Evolutionary conservation across 2,113 vertebrate genomes (phyloP), one percentile per base, ranked within the genome.

Genomic region (Poecile atricapillus): DNA sequence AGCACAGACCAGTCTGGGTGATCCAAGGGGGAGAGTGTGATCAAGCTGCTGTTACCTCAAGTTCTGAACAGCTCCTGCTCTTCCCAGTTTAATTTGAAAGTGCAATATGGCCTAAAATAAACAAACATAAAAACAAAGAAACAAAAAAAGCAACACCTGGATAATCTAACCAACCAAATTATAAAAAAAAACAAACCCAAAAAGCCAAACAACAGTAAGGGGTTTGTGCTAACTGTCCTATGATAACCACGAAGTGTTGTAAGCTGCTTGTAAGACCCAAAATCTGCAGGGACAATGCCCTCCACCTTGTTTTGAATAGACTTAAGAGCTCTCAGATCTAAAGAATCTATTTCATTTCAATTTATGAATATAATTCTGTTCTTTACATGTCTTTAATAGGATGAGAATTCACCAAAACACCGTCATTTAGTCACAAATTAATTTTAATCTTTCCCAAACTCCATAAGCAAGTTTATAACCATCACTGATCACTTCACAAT

Each of bases 1-100:
- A 59, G 33, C 24, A 41, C 52, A 70, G 55, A 11, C 15, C 22
- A 67, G 33, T 5, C 30, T 17, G 58, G 4, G 23, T 56, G 55
- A 16, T 47, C 39, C n/a, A 44, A 17, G 44, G 11, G 22, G 21
- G 4, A 49, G 10, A 59, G n/a, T 7, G 33, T 0, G 1, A 35
- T 11, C 1, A 0, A 75, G 31, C 19, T 74, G 25, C 8, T 47
- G 47, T 27, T 39, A 21, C 31, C 30, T 74, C 14, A 3, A 9
- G 27, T 43, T 81, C 56, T 14, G 8, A 39, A 31, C 1, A 31
- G 28, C 21, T 74, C 5, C 46, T 9, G 14, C 56, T 39, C 41
- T 52, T 55, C 44, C 14, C 41, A 56, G 13, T 39, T 60, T 47
- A 56, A 47, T 73, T 3, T 39, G 50, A 31, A 70, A 52, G 27